Evolutionary conservation across 2,113 vertebrate species (phyloP), one percentile per base, ranked within the genome.

Genomic region (Zonotrichia leucophrys): DNA sequence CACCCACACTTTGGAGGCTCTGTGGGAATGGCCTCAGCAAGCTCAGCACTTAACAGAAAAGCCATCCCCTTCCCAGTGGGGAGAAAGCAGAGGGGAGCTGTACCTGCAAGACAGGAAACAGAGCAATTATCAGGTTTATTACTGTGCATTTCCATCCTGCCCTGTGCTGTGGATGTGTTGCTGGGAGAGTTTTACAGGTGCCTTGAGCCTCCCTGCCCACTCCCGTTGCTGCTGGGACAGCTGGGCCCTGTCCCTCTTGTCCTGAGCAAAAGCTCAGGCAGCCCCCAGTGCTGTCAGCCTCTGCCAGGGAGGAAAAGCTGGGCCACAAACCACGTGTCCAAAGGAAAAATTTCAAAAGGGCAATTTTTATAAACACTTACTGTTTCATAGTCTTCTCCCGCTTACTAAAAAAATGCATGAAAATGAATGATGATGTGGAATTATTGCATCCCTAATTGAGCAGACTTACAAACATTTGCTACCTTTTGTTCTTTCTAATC

Each of bases 401-500:
- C 23, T 53, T 74, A 41, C 17, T 42, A 76, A 76, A 94, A 87
- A 85, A 23, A n/a, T 22, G 33, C 2, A 12, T 41, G 28, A 67
- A 83, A 72, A n/a, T 2, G 3, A 78, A 55, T 37, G 23, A 49
- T 55, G 81, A 23, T 42, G 52, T 75, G 63, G 72, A 95, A 67
- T 87, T 66, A 17, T 9, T 58, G 15, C 19, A 72, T 52, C 14
- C 13, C 17, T 90, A 90, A 91, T 25, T 60, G 55, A 94, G 23
- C 42, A n/a, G 30, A 73, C 56, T 86, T 83, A 39, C 50, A 96
- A 95, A 94, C 52, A 87, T 60, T 68, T 83, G 15, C 37, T 69
- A 2, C 60, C 49, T 97, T 87, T 93, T 90, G 68, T 90, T 97
- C 91, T 92, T 90, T 63, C 67, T 95, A 95, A 96, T 63, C 67